A percentile compares a stretch with the other conserved stretches of the same genome.
Evolutionary conservation across 2,113 vertebrate species (phyloP).

Genomic region (Nothocercus julius): DNA sequence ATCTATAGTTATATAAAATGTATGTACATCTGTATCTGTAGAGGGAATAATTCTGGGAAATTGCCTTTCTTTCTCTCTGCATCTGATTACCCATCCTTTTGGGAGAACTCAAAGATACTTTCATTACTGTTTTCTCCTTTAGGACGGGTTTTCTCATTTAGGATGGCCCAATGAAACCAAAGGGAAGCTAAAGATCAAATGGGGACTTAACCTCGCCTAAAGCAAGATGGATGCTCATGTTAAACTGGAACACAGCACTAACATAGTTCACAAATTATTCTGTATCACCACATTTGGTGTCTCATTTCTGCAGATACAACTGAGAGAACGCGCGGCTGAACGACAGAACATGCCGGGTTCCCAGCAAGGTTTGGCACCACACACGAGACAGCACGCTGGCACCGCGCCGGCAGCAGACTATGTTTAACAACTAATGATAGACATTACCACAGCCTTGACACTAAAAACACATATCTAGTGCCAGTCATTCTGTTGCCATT

Average conservation of each 20-base stretch:
- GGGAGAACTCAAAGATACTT: background rate
- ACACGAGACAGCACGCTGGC: conserved; percentile 26
- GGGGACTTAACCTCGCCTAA: background rate
- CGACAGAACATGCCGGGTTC: conserved; percentile 23
- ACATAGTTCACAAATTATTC: background rate
- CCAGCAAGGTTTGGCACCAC: conserved; percentile 59
- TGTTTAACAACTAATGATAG: conserved; percentile 75
- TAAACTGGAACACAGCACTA: background rate
- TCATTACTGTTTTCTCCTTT: background rate
- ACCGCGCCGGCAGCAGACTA: conserved; percentile 48
- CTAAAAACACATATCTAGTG: conserved; percentile 66
- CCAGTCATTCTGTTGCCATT: conserved; percentile 69
- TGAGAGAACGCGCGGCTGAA: conserved; percentile 45
- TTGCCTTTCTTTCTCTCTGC: background rate
- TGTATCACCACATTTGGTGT: conserved; percentile 19
- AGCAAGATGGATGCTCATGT: background rate
- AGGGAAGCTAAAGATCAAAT: background rate
- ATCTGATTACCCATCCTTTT: background rate
- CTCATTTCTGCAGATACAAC: conserved; percentile 41
- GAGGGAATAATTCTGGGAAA: background rate
- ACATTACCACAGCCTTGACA: conserved; percentile 71
- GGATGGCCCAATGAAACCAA: background rate
- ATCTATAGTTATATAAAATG: background rate
- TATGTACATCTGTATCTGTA: accelerated
- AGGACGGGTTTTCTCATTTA: background rate